Evolutionary conservation across 2,797 vertebrate species (phyloP), one percentile per base, ranked within the genome.

Genomic region (Taenioides sp.): DNA sequence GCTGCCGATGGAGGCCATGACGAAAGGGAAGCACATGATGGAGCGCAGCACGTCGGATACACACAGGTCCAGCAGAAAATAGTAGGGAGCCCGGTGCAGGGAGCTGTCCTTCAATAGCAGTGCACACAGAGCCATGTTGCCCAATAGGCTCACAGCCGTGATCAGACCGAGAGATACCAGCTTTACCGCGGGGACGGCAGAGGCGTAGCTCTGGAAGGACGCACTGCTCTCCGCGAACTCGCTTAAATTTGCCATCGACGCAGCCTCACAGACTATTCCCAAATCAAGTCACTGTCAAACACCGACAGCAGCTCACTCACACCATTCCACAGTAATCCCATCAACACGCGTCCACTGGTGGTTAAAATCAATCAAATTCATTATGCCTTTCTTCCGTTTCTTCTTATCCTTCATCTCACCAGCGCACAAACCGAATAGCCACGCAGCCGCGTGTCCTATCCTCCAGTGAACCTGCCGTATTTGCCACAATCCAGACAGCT

Each of bases 51-150:
- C 93, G 87, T 99, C 97, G 0, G 96, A 96, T 90, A 96, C 79
- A 87, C 96, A 96, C 85, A 98, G 94, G 91, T 98, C 96, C 88
- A 99, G 92, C 69, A 98, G 95, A 86, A 98, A 96, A 87, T 94
- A 98, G 92, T 98, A 98, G 1, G 96, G 95, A 55, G 96, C 94
- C 79, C 93, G 93, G 93, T 94, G 96, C 84, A 98, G 92, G 71
- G 95, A 94, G 80, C 94, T 93, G 89, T 98, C 96, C 87, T 92
- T 94, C 82, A 99, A 91, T 92, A 98, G 94, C 86, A 97, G 92
- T 89, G 96, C 92, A 20, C 94, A 95, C 84, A 97, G 94, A 73
- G 95, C 90, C 86, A 93, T 93, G 90, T 98, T 98, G 72, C 97
- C 97, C 54, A 96, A 92, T 86, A 98, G 85, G 86, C 97, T 97